Percentiles rank a stretch among this genome's conserved stretches.
phyloP scores from a whole-genome alignment of 2,797 vertebrate genomes.

The Coendou prehensilis region DNA sequence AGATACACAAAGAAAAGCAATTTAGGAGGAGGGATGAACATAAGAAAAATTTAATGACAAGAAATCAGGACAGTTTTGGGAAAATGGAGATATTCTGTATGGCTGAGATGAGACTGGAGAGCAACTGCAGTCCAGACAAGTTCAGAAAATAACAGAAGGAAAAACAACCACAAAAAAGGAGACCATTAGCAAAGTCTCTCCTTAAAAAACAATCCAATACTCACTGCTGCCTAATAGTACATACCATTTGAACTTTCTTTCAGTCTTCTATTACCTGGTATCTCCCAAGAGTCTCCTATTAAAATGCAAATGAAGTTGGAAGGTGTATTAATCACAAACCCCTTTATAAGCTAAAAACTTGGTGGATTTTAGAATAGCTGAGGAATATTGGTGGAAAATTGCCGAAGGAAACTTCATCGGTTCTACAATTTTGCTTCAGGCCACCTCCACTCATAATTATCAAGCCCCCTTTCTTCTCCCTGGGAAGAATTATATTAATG shows the following conservation, averaged over 20 bases:
- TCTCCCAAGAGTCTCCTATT: slow-evolving; percentile 56
- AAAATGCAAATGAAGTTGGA: slow-evolving; percentile 77
- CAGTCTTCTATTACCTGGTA: slow-evolving; percentile 60
- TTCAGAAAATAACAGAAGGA: neutral
- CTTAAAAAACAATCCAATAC: neutral
- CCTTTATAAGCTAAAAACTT: slow-evolving; percentile 63
- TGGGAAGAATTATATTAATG: slow-evolving; percentile 18
- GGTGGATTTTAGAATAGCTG: slow-evolving; percentile 66
- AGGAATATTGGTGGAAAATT: slow-evolving; percentile 59
- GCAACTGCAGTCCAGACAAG: neutral
- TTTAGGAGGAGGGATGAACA: neutral
- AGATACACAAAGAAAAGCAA: neutral
- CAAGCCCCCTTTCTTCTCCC: slow-evolving; percentile 25
- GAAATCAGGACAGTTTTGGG: neutral
- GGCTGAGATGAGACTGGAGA: neutral
- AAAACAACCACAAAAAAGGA: neutral
- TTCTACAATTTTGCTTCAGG: slow-evolving; percentile 72
- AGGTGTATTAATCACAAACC: slow-evolving; percentile 73
- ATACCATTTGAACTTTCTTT: slow-evolving; percentile 57
- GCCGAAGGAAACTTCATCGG: slow-evolving; percentile 67
- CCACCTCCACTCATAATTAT: slow-evolving; percentile 62
- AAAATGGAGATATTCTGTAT: neutral
- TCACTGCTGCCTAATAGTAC: slow-evolving; percentile 1
- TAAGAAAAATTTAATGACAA: neutral
- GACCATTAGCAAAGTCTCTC: neutral